phyloP scores from a whole-genome alignment of 2,888 invertebrate genomes.

The Cabera pusaria region DNA sequence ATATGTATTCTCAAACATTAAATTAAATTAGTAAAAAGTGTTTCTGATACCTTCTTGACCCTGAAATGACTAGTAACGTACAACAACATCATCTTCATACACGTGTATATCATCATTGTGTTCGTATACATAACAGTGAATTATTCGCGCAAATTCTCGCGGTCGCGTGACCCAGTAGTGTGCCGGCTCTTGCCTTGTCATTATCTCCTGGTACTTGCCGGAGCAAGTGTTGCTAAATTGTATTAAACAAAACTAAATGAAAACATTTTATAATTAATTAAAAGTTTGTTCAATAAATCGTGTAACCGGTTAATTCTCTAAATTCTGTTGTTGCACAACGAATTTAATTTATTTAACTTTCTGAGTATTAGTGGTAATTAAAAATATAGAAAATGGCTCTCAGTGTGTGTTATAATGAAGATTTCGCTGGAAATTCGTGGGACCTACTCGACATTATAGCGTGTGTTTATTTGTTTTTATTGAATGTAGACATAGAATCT shows the following conservation, averaged over 20 bases:
- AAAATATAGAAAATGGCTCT: conserved; percentile 43
- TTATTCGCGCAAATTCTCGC: conserved; percentile 37
- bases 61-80: too few species aligned
- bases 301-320: too few species aligned
- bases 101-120: conserved; percentile 16
- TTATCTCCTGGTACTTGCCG: conserved; percentile 40
- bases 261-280: too few species aligned
- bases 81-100: too few species aligned
- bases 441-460: conserved; percentile 34
- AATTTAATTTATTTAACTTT: too few species aligned
- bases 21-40: too few species aligned
- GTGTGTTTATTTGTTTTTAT: conserved; percentile 37
- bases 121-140: too few species aligned
- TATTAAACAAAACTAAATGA: too few species aligned
- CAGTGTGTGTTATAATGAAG: conserved; percentile 37
- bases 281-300: too few species aligned
- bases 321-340: too few species aligned
- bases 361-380: neutral
- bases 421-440: conserved; percentile 34
- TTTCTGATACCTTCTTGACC: too few species aligned
- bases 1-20: too few species aligned
- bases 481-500: conserved; percentile 34
- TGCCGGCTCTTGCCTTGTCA: conserved; percentile 36
- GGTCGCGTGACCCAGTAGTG: conserved; percentile 43
- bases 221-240: conserved; percentile 9